Conservation (phyloP, 2,113 vertebrate species). For the Ochotona princeps region DNA sequence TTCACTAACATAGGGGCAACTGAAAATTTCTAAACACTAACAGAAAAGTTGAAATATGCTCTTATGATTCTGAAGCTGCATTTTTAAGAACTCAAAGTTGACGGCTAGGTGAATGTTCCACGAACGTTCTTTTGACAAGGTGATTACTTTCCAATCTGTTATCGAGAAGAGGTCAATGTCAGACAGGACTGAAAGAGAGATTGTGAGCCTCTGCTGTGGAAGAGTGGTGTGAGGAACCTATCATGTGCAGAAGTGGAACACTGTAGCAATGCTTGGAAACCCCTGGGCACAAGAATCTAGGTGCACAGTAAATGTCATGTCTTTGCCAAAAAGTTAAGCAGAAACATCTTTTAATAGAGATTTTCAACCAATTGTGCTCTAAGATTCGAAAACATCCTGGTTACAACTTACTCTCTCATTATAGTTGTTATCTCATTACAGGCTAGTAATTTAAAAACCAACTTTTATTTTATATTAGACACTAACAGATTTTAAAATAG, state of each 20-base stretch:
- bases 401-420: conserved; percentile 19
- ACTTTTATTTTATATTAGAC: conserved; percentile 50
- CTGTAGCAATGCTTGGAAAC: neutral
- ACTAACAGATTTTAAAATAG: conserved; percentile 49
- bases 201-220: neutral
- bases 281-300: neutral
- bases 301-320: neutral
- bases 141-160: neutral
- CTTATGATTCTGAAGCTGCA: neutral
- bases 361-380: neutral
- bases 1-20: conserved; percentile 43
- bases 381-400: neutral
- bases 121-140: neutral
- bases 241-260: neutral
- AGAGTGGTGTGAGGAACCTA: no score
- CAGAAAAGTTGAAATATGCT: neutral
- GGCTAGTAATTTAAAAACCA: conserved; percentile 13
- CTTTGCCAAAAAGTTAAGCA: conserved; percentile 33
- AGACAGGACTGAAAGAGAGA: neutral
- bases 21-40: conserved; percentile 8
- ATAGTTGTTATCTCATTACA: conserved; percentile 53
- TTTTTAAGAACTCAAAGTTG: neutral
- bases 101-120: neutral
- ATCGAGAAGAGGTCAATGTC: conserved; percentile 14
- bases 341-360: conserved; percentile 23